Base-by-base conservation (phyloP, 2,888 invertebrate genomes). In the Tholera decimalis region DNA sequence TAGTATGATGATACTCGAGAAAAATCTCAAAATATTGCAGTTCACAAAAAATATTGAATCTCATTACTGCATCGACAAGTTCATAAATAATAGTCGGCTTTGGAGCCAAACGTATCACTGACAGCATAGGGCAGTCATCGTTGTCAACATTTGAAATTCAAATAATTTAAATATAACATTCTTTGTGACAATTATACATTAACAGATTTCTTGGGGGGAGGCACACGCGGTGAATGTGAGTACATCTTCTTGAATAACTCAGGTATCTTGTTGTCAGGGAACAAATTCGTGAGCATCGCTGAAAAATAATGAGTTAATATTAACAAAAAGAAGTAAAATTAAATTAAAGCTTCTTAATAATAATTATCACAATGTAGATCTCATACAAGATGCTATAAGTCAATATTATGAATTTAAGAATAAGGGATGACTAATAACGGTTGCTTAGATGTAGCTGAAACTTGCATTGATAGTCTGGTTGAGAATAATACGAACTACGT, bases 241-340 rank as follows among this genome's bases (percentile, higher is more conserved):
- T 98, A 98, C 41, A 98, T 91, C 87, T 97, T 97, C 80, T 96
- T 96, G 90, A 98, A 97, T 77, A 98, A 94, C 47, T 96, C 96
- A 44, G 96, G 93, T 78, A 98, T 96, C 80, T 97, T 97, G 88
- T 98, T 98, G 79, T 98, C 97, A 0, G 98, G 98, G 88, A 98
- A 98, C 44, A 98, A 92, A 67, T 97, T 97, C 73, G 97, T 96
- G 60, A 98, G 88, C 5, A 91, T 88, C 6, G 90, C 95, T 95
- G 92, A 30, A 92, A 68, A n/a, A 89, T n/a, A 56, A 33, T 50
- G n/a, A 13, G 15, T 1, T 35, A 22, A 57, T 44, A 35, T 28
- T 18, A 46, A 5, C 26, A 26, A 26, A 7, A n/a, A 9, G 24
- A n/a, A n/a, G n/a, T n/a, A n/a, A n/a, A n/a, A n/a, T n/a, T n/a